A percentile compares a stretch with the other conserved stretches of the same genome.
Evolutionary conservation across 2,888 invertebrate genomes (phyloP).

Genomic region (Mythimna vitellina): DNA sequence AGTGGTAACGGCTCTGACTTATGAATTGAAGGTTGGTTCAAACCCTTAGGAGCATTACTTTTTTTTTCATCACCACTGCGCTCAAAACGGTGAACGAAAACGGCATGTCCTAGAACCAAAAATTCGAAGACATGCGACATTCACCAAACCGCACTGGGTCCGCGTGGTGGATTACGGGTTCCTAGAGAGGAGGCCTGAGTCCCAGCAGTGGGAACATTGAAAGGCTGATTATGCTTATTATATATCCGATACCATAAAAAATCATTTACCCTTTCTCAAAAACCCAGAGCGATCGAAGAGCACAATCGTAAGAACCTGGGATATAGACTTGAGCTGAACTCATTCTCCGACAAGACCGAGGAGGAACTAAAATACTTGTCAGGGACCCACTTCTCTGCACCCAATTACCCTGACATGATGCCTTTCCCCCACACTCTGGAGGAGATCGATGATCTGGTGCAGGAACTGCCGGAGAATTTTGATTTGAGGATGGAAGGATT

Average conservation of each 20-base stretch:
- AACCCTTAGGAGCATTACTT: no score
- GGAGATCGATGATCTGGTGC: not conserved
- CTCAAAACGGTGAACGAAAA: no score
- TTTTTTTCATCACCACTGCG: no score
- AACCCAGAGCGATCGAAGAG: not conserved
- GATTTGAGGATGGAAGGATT: constrained; percentile 1
- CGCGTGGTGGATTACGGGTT: no score
- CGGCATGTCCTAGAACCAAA: no score
- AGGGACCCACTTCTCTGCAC: not conserved
- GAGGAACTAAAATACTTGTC: not conserved
- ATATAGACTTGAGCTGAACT: not conserved
- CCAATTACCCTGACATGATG: not conserved
- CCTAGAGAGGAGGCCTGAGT: no score
- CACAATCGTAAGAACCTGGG: constrained; percentile 3
- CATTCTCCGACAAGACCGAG: not conserved
- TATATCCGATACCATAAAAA: no score
- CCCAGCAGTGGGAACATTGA: no score
- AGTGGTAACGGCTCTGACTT: no score
- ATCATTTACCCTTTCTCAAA: not conserved
- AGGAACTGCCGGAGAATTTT: constrained; percentile 3
- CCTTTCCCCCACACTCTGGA: not conserved
- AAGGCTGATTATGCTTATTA: no score
- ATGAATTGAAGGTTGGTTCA: no score
- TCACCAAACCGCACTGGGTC: not conserved
- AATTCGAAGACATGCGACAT: no score